phyloP scores from a whole-genome alignment of 2,888 invertebrate genomes.

The Myopa testacea region DNA sequence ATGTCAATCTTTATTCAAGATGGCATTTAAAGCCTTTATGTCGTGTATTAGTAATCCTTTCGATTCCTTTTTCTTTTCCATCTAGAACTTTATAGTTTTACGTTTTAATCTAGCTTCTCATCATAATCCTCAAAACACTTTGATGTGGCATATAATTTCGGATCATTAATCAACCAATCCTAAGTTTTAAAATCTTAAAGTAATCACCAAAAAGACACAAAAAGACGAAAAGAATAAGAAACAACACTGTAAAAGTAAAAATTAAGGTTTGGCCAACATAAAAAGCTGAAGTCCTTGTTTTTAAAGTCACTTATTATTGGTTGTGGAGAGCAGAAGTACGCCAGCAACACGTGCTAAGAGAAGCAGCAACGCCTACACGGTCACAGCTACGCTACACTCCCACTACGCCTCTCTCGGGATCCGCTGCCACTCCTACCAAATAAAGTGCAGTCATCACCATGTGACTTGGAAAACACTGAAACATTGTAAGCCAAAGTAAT shows the following conservation, averaged over 20 bases:
- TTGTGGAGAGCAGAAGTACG: background rate
- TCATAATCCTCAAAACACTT: too few relatives aligned
- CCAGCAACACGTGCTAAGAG: background rate
- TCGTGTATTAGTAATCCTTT: too few relatives aligned
- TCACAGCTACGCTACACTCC: background rate
- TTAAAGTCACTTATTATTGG: background rate
- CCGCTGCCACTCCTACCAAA: conserved; percentile 22
- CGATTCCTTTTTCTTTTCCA: too few relatives aligned
- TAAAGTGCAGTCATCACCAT: background rate
- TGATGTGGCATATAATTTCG: too few relatives aligned
- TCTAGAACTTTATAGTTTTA: too few relatives aligned
- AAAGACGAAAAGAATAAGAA: conserved; percentile 41
- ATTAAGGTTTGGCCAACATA: conserved; percentile 32
- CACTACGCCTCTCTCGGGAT: background rate
- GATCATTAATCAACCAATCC: background rate
- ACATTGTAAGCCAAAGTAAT: conserved; percentile 23
- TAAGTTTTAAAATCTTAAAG: background rate
- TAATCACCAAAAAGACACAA: background rate
- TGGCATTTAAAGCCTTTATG: too few relatives aligned
- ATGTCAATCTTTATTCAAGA: too few relatives aligned
- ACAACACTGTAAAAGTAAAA: background rate
- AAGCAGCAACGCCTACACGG: background rate
- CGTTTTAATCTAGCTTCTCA: too few relatives aligned
- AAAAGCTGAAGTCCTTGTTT: background rate
- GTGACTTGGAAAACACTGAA: conserved; percentile 18